Evolutionary conservation across 2,888 invertebrate genomes (phyloP).

Genomic region (Clitarchus hookeri): DNA sequence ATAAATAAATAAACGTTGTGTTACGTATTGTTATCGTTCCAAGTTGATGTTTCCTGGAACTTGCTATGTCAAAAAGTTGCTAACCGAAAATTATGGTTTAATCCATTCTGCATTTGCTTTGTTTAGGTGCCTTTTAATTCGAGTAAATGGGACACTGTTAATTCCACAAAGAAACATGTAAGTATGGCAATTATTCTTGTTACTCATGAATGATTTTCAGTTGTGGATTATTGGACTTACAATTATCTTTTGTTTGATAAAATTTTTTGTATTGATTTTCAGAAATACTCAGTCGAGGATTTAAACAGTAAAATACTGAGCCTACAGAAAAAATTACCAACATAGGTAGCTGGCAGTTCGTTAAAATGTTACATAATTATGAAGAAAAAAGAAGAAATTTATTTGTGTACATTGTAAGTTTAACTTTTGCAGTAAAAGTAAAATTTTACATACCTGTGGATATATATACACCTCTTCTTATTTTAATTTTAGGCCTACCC

Average conservation of each 20-base stretch:
- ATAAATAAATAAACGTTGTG: too few relatives aligned
- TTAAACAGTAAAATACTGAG: neutral
- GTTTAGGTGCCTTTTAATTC: neutral
- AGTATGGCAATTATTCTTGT: neutral
- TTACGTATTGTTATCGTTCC: too few relatives aligned
- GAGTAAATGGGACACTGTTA: neutral
- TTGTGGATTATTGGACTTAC: too few relatives aligned
- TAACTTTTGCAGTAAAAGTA: too few relatives aligned
- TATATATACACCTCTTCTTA: too few relatives aligned
- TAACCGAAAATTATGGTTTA: neutral
- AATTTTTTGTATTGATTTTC: neutral
- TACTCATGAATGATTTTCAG: too few relatives aligned
- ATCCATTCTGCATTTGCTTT: neutral
- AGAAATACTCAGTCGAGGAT: neutral
- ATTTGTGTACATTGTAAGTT: too few relatives aligned
- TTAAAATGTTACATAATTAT: neutral
- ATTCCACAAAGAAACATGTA: neutral
- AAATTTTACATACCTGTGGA: too few relatives aligned
- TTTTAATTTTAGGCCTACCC: too few relatives aligned
- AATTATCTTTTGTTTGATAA: too few relatives aligned
- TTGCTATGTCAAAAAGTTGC: neutral
- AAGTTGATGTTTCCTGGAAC: too few relatives aligned
- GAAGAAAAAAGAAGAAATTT: too few relatives aligned
- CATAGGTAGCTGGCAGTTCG: neutral
- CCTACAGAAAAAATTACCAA: neutral